These are phyloP conservation scores for Amia ocellicauda DNA, from an alignment of 2,113 vertebrate genomes.

Conservation along the genomic window DNA sequence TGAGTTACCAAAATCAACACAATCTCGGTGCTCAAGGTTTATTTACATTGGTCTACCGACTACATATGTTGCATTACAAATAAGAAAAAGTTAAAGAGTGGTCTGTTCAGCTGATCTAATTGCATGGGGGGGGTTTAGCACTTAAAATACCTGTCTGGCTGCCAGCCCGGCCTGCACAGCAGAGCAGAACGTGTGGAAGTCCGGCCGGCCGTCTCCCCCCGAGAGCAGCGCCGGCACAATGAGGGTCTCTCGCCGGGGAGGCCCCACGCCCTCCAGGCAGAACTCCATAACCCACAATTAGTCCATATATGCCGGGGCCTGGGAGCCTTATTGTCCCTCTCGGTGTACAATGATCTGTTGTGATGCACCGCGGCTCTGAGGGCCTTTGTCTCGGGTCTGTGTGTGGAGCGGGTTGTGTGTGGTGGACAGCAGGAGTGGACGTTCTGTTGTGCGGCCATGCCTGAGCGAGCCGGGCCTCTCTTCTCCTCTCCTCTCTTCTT, in stretches of 20 bases:
- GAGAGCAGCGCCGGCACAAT: neutral
- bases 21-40: no score
- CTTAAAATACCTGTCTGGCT: neutral
- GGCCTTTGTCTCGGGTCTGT: constrained; percentile 71
- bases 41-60: no score
- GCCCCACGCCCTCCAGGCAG: constrained; percentile 66
- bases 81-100: no score
- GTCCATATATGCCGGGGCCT: constrained; percentile 45
- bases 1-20: no score
- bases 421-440: constrained; percentile 68
- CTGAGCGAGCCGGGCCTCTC: constrained; percentile 75
- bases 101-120: neutral
- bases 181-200: constrained; percentile 1
- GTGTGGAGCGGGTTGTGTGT: constrained; percentile 60
- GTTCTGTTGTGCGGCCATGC: constrained; percentile 70
- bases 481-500: constrained; percentile 65
- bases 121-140: neutral
- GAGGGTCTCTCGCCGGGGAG: constrained; percentile 31
- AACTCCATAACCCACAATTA: constrained; percentile 68
- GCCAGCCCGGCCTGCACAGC: neutral
- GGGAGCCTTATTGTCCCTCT: constrained; percentile 72
- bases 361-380: constrained; percentile 75
- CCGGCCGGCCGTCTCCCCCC: neutral
- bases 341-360: constrained; percentile 76
- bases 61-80: no score